Conservation (phyloP, 2,797 vertebrate genomes). For the Fratercula arctica region DNA sequence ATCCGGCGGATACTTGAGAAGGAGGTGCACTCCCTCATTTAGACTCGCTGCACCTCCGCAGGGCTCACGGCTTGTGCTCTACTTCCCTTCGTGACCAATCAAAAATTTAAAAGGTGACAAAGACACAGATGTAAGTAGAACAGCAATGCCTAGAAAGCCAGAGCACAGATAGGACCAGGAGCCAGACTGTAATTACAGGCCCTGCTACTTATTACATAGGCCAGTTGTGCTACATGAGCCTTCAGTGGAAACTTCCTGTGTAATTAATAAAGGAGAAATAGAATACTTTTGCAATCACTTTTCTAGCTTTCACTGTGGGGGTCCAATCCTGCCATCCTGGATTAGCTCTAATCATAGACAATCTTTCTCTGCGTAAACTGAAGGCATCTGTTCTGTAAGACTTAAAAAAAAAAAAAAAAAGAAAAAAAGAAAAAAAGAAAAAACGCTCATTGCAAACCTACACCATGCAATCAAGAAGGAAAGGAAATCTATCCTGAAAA, state of each 20-base stretch:
- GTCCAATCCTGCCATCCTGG: constrained; percentile 56
- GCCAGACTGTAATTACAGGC: constrained; percentile 62
- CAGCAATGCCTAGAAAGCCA: constrained; percentile 39
- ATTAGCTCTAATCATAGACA: constrained; percentile 61
- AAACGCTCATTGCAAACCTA: constrained; percentile 30
- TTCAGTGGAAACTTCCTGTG: constrained; percentile 65
- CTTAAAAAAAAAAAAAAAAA: neutral
- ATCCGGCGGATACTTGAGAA: neutral
- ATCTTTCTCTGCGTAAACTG: constrained; percentile 42
- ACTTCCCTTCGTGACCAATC: constrained; percentile 3
- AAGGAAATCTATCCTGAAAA: constrained; percentile 54
- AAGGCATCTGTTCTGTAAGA: constrained; percentile 51
- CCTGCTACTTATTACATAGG: constrained; percentile 64
- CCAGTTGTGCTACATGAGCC: constrained; percentile 56
- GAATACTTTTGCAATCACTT: constrained; percentile 58
- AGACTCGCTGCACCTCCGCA: neutral
- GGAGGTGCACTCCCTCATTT: neutral
- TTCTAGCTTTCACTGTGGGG: constrained; percentile 59
- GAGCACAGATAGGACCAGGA: constrained; percentile 39
- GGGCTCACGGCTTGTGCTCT: neutral
- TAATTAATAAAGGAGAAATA: constrained; percentile 60
- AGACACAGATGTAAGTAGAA: constrained; percentile 34
- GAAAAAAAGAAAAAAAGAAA: no score
- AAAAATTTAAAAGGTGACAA: constrained; percentile 26
- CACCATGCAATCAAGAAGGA: constrained; percentile 46